phyloP scores from a whole-genome alignment of 1,140 invertebrate genomes.

The Drosophila eugracilis region DNA sequence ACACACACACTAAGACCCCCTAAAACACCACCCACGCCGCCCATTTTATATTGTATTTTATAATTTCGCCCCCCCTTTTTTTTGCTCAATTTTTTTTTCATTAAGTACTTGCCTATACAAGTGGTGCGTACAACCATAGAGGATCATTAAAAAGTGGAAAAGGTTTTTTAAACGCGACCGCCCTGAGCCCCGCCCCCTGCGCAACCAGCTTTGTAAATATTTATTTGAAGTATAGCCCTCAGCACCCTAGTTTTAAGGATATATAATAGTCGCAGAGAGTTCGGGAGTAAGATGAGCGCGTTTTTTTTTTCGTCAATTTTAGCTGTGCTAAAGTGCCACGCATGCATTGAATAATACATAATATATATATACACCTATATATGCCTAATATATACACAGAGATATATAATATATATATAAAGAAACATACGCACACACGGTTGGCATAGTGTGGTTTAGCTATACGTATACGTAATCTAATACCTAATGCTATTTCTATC shows the following conservation, averaged over 20 bases:
- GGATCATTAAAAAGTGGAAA: constrained; percentile 12
- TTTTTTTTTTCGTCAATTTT: constrained; percentile 50
- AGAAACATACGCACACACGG: constrained; percentile 11
- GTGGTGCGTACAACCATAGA: constrained; percentile 12
- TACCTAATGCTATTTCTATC: constrained; percentile 33
- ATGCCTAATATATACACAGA: constrained; percentile 36
- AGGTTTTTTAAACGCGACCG: constrained; percentile 1
- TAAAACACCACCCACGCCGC: constrained; percentile 5
- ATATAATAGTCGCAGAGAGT: constrained; percentile 48
- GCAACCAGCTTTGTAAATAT: constrained; percentile 70
- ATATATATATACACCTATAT: constrained; percentile 35
- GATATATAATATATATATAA: constrained; percentile 26
- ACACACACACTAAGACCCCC: background rate
- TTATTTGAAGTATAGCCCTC: constrained; percentile 70
- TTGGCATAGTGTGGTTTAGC: constrained; percentile 34
- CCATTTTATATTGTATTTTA: constrained; percentile 28
- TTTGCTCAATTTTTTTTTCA: constrained; percentile 18
- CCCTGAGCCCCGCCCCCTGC: background rate
- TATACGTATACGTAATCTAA: constrained; percentile 41
- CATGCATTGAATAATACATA: constrained; percentile 55
- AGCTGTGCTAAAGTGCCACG: constrained; percentile 79
- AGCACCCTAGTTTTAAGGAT: constrained; percentile 50
- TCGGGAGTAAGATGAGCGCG: constrained; percentile 19
- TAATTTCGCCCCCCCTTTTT: constrained; percentile 39
- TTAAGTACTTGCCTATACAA: constrained; percentile 1